Conservation (phyloP, 1,140 invertebrate species). For the Panagrolaimus sp. region DNA sequence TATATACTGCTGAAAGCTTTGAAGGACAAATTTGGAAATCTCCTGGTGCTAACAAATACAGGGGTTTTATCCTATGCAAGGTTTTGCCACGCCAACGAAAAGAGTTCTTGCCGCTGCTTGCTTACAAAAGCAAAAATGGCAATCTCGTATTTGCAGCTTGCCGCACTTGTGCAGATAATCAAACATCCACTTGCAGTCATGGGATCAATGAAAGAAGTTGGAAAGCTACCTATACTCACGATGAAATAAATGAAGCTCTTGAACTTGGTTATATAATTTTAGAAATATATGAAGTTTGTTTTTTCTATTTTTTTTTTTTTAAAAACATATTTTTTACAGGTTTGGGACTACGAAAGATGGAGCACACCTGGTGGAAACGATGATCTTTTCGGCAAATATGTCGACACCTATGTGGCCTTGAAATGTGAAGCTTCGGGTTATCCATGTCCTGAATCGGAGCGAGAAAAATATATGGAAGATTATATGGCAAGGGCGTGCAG, state of each 20-base stretch:
- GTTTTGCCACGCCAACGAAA: not conserved
- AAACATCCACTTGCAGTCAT: not conserved
- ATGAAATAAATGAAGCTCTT: not conserved
- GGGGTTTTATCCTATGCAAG: not conserved
- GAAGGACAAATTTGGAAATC: not conserved
- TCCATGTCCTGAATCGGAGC: not conserved
- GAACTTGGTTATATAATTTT: not conserved
- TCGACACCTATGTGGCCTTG: not conserved
- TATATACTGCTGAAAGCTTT: not conserved
- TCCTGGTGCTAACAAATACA: not conserved
- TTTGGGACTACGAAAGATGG: not conserved
- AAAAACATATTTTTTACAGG: no score
- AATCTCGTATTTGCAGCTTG: not conserved
- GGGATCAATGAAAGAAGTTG: not conserved
- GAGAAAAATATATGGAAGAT: not conserved
- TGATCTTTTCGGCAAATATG: not conserved
- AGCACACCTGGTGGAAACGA: not conserved
- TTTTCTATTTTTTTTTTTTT: no score
- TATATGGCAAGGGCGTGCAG: not conserved
- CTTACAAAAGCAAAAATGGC: not conserved
- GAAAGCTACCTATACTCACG: not conserved
- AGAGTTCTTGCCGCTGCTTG: not conserved
- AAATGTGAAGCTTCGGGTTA: not conserved
- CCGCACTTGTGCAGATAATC: not conserved
- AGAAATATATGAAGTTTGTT: not conserved